Percentiles rank a stretch among this genome's conserved stretches.
Evolutionary conservation across 2,888 invertebrate genomes (phyloP).

Genomic region (Acanthosepion pharaonis): DNA sequence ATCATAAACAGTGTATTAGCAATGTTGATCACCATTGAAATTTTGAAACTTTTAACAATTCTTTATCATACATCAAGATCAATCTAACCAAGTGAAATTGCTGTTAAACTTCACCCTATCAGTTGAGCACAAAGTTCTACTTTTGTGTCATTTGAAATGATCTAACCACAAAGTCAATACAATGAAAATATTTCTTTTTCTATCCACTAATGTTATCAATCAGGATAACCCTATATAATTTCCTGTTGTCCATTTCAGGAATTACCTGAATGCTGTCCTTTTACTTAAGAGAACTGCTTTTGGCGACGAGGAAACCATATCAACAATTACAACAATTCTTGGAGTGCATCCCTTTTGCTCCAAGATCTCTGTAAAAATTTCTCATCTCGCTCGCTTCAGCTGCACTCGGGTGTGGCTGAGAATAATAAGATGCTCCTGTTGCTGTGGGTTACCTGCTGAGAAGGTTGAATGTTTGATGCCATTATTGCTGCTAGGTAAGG

Average conservation of each 20-base stretch:
- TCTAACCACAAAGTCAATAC: no score
- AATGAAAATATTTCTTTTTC: no score
- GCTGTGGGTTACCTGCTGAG: conserved; percentile 10
- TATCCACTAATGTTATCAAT: neutral
- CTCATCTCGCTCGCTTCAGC: neutral
- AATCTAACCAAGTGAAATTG: no score
- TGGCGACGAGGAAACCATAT: neutral
- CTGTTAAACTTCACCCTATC: no score
- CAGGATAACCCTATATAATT: neutral
- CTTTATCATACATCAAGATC: no score
- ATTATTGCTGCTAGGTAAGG: neutral
- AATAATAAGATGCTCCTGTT: conserved; percentile 8
- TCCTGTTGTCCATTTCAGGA: neutral
- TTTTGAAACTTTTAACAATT: no score
- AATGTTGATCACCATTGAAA: no score
- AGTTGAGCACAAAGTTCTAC: no score
- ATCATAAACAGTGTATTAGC: no score
- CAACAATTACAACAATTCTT: neutral
- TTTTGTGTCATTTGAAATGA: no score
- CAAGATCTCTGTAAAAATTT: neutral
- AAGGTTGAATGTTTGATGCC: conserved; percentile 16
- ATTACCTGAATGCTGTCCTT: neutral
- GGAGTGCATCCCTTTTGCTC: neutral
- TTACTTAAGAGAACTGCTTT: conserved; percentile 12
- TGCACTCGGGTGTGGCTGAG: neutral